Evolutionary conservation across 2,888 invertebrate species (phyloP).

Genomic region (Drosophila pseudotakahashii): DNA sequence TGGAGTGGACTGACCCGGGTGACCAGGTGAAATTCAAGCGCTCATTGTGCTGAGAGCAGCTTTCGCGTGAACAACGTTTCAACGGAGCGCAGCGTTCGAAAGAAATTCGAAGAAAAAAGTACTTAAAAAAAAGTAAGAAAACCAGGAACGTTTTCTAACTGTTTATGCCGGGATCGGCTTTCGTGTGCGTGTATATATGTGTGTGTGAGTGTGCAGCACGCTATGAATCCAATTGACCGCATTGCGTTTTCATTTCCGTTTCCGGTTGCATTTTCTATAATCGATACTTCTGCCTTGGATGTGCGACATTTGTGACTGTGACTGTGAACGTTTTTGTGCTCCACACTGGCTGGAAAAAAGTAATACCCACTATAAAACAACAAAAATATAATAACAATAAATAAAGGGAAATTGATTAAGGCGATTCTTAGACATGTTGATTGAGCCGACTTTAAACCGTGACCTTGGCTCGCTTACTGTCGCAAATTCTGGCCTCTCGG

Average conservation of each 20-base stretch:
- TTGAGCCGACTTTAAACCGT: conserved; percentile 84
- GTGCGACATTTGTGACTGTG: conserved; percentile 22
- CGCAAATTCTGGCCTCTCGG: conserved; percentile 80
- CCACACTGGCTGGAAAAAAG: conserved; percentile 3
- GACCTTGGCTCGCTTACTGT: conserved; percentile 84
- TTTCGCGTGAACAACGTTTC: conserved; percentile 83
- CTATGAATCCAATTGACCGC: conserved; percentile 70
- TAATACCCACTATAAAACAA: neutral
- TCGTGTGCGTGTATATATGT: conserved; percentile 37
- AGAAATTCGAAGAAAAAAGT: conserved; percentile 14
- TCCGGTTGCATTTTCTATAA: conserved; percentile 30
- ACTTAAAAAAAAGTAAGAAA: neutral
- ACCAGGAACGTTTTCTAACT: conserved; percentile 35
- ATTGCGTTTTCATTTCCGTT: conserved; percentile 52
- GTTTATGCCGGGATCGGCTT: conserved; percentile 46
- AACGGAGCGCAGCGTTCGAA: conserved; percentile 46
- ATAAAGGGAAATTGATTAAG: conserved; percentile 35
- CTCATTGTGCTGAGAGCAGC: conserved; percentile 83
- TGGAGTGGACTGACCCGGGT: conserved; percentile 31
- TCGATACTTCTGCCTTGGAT: conserved; percentile 46
- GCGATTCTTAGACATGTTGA: conserved; percentile 85
- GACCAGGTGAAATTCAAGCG: conserved; percentile 81
- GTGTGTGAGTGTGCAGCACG: conserved; percentile 38
- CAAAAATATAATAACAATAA: conserved; percentile 21
- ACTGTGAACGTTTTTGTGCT: conserved; percentile 39